These are phyloP conservation scores for Crossocerus cetratus DNA, from an alignment of 2,888 invertebrate species.

Conservation along the genomic window DNA sequence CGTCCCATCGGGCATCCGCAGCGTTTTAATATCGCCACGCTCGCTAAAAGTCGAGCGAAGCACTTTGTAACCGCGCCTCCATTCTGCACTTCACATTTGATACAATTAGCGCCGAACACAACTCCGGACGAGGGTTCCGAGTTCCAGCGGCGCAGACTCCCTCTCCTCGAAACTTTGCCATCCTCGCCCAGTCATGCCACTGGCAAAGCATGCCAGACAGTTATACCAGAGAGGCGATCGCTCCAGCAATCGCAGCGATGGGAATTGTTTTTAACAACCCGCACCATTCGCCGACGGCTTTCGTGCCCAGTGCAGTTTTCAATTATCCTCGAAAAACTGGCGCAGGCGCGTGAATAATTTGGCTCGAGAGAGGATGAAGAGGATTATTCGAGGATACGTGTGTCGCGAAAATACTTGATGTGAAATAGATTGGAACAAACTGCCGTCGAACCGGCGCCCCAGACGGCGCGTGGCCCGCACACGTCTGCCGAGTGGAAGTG, in stretches of 20 bases:
- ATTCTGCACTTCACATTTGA: not conserved
- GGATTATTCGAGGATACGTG: no score
- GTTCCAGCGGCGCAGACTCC: not conserved
- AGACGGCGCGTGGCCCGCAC: no score
- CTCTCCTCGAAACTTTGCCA: not conserved
- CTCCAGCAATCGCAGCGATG: not conserved
- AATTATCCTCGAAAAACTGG: no score
- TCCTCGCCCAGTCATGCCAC: not conserved
- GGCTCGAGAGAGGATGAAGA: no score
- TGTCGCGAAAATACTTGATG: no score
- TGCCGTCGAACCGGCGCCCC: no score
- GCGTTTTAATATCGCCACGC: not conserved
- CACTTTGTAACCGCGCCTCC: not conserved
- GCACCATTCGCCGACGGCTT: no score
- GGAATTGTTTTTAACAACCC: not conserved
- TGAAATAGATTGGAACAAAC: no score
- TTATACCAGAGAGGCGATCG: not conserved
- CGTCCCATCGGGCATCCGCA: not conserved
- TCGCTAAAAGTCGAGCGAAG: no score
- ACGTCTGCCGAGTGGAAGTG: no score
- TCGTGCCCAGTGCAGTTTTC: no score
- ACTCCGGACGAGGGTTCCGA: not conserved
- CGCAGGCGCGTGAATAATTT: no score
- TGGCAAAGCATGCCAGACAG: not conserved
- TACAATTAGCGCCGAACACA: conserved; percentile 2